These are phyloP conservation scores for Eupithecia abbreviata DNA, from an alignment of 2,888 invertebrate species.

Conservation along the genomic window DNA sequence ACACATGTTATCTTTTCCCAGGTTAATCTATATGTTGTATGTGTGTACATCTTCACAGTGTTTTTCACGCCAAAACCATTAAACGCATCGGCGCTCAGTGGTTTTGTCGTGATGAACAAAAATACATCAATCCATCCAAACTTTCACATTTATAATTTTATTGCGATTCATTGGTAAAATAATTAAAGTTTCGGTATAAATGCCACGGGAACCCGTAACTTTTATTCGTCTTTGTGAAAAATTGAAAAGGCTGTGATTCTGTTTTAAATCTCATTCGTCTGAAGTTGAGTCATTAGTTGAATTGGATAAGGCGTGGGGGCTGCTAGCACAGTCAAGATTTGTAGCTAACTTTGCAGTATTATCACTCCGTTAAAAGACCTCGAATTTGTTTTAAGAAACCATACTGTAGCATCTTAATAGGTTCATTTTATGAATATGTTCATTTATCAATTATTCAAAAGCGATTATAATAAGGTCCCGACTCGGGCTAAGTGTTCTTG, in stretches of 20 bases:
- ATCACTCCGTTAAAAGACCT: background rate
- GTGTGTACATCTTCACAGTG: too few relatives aligned
- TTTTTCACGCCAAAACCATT: too few relatives aligned
- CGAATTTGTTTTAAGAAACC: background rate
- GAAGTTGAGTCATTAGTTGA: conserved; percentile 65
- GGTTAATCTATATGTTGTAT: too few relatives aligned
- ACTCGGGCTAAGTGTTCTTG: too few relatives aligned
- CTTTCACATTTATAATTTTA: background rate
- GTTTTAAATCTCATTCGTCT: conserved; percentile 60
- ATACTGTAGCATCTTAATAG: too few relatives aligned
- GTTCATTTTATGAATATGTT: too few relatives aligned
- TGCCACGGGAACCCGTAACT: conserved; percentile 28
- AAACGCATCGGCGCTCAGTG: background rate
- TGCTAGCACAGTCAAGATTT: conserved; percentile 22
- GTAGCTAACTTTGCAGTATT: conserved; percentile 9
- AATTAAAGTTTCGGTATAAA: background rate
- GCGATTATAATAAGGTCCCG: too few relatives aligned
- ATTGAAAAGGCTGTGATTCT: conserved; percentile 46
- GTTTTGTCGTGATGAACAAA: background rate
- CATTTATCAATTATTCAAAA: too few relatives aligned
- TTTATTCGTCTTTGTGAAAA: conserved; percentile 20
- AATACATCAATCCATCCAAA: background rate
- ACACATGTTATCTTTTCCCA: too few relatives aligned
- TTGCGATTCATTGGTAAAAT: too few relatives aligned
- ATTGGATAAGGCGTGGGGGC: conserved; percentile 52